Base-by-base conservation (phyloP, 1,140 invertebrate species). In the Zaprionus ghesquierei region DNA sequence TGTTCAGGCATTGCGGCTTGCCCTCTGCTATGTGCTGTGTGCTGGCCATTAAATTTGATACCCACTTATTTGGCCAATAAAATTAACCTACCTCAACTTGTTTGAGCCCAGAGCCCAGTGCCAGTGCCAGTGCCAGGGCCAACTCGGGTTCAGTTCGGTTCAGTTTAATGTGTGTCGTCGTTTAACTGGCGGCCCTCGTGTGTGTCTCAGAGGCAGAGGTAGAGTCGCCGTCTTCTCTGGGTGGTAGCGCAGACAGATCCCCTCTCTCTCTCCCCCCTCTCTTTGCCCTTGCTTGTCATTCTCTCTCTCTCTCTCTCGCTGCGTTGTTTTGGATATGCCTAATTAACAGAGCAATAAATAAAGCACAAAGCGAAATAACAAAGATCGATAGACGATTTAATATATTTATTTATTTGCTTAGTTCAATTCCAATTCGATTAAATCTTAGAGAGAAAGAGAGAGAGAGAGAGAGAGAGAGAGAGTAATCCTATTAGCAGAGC, bases 1-100 rank as follows among this genome's bases (percentile, higher is more conserved):
- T 54, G 12, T 55, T 55, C 18, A 35, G 53, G 31, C 13, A 54
- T 54, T 72, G 55, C 41, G 29, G 62, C 35, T 31, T 66, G 69
- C 33, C 61, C 49, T 78, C 61, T 63, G 64, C 33, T 62, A 46
- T 77, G 64, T 62, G 63, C 58, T 73, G 49, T 73, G 55, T 63
- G 29, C 62, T 81, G 84, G 69, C 85, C 79, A 79, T 89, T 89
- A 86, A 87, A 89, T 87, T 82, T 89, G 82, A 86, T 86, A 89
- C 79, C 85, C 85, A 89, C 85, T 89, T 89, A 89, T 84, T 89
- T 89, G 85, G 85, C 85, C 85, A 89, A 89, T 89, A 89, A 89
- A 89, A 89, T 89, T 89, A 89, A 89, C 85, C 85, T 89, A 89
- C 85, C 85, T 85, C 85, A 89, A 89, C 82, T 75, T 69, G 77